A percentile compares a stretch with the other conserved stretches of the same genome.
Evolutionary conservation across 2,888 invertebrate genomes (phyloP).

Genomic region (Miltochrista miniata): DNA sequence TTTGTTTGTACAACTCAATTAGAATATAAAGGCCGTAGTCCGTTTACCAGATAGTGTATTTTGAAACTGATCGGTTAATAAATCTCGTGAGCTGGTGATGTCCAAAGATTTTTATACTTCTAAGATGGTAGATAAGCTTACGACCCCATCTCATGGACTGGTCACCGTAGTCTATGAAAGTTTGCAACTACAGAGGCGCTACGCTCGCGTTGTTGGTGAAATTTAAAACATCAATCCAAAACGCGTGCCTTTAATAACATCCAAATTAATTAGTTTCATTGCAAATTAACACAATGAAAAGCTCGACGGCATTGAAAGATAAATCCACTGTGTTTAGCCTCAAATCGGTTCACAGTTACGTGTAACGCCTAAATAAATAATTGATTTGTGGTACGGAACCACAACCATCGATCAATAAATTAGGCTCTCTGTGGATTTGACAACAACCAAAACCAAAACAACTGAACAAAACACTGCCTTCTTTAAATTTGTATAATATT

Average conservation of each 20-base stretch:
- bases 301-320: conserved; percentile 22
- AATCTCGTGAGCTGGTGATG: too few species aligned
- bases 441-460: conserved; percentile 13
- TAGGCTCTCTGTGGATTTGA: conserved; percentile 29
- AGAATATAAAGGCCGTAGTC: neutral
- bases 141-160: too few species aligned
- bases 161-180: too few species aligned
- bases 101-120: too few species aligned
- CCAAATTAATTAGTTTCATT: conserved; percentile 32
- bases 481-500: too few species aligned
- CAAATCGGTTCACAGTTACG: conserved; percentile 32
- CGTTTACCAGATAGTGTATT: too few species aligned
- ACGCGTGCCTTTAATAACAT: neutral
- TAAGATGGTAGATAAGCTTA: too few species aligned
- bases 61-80: too few species aligned
- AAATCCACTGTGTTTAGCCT: conserved; percentile 33
- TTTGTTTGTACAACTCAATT: conserved; percentile 11
- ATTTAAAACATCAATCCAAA: too few species aligned
- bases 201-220: too few species aligned
- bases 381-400: conserved; percentile 32
- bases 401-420: conserved; percentile 24
- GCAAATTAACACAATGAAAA: conserved; percentile 24
- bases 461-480: conserved; percentile 13
- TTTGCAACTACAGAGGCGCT: too few species aligned
- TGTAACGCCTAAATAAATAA: conserved; percentile 37